Conservation (phyloP, 1,140 invertebrate species). For the Zaprionus tsacasi region DNA sequence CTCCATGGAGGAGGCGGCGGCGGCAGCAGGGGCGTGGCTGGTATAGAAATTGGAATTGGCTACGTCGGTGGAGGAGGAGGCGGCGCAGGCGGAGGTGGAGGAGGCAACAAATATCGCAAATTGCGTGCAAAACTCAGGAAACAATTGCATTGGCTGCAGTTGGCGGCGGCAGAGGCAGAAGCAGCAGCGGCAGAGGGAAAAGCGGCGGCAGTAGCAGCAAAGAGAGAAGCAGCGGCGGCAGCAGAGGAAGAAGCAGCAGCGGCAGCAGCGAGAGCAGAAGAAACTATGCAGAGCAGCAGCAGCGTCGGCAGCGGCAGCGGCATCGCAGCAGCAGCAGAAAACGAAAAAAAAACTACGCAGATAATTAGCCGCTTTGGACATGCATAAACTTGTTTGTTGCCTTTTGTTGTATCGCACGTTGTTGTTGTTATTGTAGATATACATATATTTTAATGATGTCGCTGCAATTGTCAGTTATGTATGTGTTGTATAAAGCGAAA, state of each 20-base stretch:
- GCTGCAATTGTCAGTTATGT: constrained; percentile 63
- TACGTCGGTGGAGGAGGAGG: constrained; percentile 36
- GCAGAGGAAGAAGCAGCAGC: not conserved
- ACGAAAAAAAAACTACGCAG: constrained; percentile 9
- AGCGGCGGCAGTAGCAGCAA: constrained; percentile 15
- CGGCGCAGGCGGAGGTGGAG: constrained; percentile 37
- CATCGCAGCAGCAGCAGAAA: constrained; percentile 4
- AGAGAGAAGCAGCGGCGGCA: not conserved
- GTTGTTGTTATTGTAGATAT: constrained; percentile 50
- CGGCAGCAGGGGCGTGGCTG: constrained; percentile 11
- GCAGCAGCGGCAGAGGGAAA: constrained; percentile 13
- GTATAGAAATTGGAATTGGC: constrained; percentile 32
- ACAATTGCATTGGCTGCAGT: constrained; percentile 74
- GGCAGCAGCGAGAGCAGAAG: constrained; percentile 5
- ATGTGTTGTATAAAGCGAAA: constrained; percentile 51
- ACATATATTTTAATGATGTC: constrained; percentile 62
- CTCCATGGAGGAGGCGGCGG: constrained; percentile 40
- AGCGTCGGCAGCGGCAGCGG: not conserved
- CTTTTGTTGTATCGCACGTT: constrained; percentile 48
- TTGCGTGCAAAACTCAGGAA: constrained; percentile 81
- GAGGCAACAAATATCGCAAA: constrained; percentile 73
- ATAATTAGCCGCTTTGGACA: constrained; percentile 71
- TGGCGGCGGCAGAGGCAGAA: constrained; percentile 32
- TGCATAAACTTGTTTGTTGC: constrained; percentile 64
- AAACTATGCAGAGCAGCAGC: constrained; percentile 24